phyloP scores from a whole-genome alignment of 2,113 vertebrate species.

The Pao palembangensis region DNA sequence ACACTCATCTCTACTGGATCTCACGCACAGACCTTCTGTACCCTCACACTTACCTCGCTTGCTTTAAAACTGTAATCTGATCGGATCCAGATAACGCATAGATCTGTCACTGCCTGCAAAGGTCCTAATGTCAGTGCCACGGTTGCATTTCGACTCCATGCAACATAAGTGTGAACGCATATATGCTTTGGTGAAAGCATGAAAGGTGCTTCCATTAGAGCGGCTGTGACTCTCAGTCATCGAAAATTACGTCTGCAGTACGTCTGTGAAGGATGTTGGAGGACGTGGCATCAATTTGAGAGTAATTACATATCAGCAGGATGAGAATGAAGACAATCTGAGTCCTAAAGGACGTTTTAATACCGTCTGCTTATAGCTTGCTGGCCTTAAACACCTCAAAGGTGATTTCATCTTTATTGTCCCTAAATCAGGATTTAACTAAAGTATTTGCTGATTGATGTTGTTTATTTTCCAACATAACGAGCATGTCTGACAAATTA shows the following conservation, averaged over 20 bases:
- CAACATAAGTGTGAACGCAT: no score
- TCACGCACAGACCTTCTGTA: background rate
- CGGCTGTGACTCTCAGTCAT: background rate
- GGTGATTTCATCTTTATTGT: background rate
- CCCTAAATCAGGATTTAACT: background rate
- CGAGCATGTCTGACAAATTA: background rate
- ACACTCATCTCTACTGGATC: background rate
- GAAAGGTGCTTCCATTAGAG: background rate
- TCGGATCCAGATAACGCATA: background rate
- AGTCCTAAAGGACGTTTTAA: no score
- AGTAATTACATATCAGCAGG: no score
- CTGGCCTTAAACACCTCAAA: background rate
- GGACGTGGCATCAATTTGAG: no score
- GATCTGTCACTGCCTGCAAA: background rate
- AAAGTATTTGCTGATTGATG: background rate
- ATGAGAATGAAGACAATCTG: no score
- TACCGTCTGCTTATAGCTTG: background rate
- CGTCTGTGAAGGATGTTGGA: no score
- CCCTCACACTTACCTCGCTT: slow-evolving; percentile 14
- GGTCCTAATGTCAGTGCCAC: background rate
- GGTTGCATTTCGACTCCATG: no score
- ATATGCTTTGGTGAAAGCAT: background rate
- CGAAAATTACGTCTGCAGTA: no score
- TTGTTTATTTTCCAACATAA: slow-evolving; percentile 1
- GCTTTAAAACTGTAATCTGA: background rate